Evolutionary conservation across 2,113 vertebrate genomes (phyloP).

Genomic region (Oxygymnocypris stewartii): DNA sequence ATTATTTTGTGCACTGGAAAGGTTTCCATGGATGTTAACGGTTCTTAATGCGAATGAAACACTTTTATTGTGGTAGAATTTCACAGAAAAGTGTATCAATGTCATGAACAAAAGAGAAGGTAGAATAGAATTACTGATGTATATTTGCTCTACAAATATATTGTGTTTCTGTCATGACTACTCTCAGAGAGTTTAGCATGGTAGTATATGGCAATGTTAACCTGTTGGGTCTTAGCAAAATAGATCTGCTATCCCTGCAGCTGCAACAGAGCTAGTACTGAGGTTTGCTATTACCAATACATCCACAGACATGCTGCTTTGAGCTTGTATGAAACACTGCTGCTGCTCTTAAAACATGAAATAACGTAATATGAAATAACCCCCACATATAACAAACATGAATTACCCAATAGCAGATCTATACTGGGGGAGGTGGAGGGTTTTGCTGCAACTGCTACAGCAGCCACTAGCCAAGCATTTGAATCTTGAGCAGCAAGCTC

Average conservation of each 20-base stretch:
- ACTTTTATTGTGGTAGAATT: not conserved
- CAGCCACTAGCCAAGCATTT: not conserved
- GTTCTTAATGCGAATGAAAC: not conserved
- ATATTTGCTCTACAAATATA: not conserved
- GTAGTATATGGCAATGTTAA: no score
- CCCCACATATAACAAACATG: no score
- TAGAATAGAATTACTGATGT: not conserved
- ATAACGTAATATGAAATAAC: no score
- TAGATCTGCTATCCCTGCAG: no score
- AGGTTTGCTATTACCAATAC: no score
- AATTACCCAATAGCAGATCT: not conserved
- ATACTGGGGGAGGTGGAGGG: not conserved
- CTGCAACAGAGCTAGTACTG: no score
- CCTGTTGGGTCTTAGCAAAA: no score
- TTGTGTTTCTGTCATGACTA: not conserved
- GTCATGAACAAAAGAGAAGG: not conserved
- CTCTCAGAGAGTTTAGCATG: not conserved
- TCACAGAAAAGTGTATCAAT: not conserved
- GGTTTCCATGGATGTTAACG: no score
- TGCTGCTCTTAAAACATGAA: no score
- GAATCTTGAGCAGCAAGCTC: not conserved
- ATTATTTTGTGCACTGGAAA: no score
- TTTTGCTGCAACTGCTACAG: not conserved
- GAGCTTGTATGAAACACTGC: no score
- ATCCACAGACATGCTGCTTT: no score